phyloP scores from a whole-genome alignment of 1,140 invertebrate genomes.

The Plectrocnemia conspersa region DNA sequence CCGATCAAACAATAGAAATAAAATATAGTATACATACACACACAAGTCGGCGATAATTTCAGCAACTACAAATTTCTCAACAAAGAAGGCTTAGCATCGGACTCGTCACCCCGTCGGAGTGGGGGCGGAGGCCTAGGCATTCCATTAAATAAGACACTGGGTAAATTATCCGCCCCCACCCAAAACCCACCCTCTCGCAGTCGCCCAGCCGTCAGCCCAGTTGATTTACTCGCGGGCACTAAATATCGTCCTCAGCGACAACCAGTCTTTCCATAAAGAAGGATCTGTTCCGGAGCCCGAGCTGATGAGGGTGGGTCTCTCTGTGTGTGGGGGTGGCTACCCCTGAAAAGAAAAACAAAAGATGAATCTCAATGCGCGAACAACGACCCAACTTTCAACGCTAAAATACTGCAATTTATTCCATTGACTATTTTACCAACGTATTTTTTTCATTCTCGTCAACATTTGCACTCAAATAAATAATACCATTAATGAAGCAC shows the following conservation, averaged over 20 bases:
- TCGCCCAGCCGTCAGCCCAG: slow-evolving; percentile 29
- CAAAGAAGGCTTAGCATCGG: slow-evolving; percentile 33
- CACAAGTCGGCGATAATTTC: slow-evolving; percentile 33
- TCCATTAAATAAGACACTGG: slow-evolving; percentile 38
- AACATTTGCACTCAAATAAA: no score
- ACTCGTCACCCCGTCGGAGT: not conserved
- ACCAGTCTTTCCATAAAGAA: slow-evolving; percentile 38
- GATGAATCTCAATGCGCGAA: slow-evolving; percentile 11
- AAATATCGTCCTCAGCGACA: slow-evolving; percentile 38
- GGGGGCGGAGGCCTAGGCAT: slow-evolving; percentile 23
- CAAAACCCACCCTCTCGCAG: slow-evolving; percentile 11
- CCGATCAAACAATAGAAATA: no score
- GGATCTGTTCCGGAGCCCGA: slow-evolving; percentile 35
- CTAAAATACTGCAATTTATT: no score
- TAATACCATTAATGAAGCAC: no score
- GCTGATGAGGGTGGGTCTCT: slow-evolving; percentile 10
- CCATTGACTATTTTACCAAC: no score
- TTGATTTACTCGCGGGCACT: slow-evolving; percentile 37
- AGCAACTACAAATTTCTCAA: slow-evolving; percentile 32
- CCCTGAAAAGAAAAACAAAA: slow-evolving; percentile 16
- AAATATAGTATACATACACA: no score
- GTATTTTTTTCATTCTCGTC: no score
- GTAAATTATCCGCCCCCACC: slow-evolving; percentile 32
- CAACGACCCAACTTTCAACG: no score
- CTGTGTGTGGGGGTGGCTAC: not conserved